Conservation (phyloP, 1,140 invertebrate species). For the Gryllus bimaculatus region DNA sequence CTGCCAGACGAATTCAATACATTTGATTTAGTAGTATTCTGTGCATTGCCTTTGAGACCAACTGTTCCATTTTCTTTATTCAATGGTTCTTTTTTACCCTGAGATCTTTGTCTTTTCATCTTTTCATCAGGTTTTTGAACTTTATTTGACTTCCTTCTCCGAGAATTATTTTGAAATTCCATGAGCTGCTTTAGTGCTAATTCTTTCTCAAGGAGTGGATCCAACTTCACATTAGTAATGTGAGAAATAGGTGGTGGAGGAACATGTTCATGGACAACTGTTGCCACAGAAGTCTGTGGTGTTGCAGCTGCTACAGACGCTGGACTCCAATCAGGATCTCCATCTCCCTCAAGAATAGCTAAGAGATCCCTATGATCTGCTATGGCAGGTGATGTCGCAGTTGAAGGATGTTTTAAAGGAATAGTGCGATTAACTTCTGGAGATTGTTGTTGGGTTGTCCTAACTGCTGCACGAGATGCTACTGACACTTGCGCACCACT, state of each 20-base stretch:
- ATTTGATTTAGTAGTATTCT: not conserved
- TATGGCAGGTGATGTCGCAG: constrained; percentile 18
- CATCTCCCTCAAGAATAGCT: constrained; percentile 40
- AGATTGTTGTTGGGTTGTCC: not conserved
- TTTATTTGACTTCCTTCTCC: constrained; percentile 12
- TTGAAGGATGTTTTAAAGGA: not conserved
- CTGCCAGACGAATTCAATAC: not conserved
- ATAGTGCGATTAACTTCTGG: constrained; percentile 9
- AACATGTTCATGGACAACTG: not conserved
- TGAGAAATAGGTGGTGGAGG: constrained; percentile 19
- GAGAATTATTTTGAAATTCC: constrained; percentile 31
- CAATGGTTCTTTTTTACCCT: constrained; percentile 10
- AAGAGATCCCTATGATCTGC: constrained; percentile 37
- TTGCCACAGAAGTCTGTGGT: not conserved
- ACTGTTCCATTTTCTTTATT: not conserved
- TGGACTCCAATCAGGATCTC: constrained; percentile 36
- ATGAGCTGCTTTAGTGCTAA: constrained; percentile 42
- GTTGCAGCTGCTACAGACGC: constrained; percentile 25
- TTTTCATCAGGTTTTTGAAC: constrained; percentile 10
- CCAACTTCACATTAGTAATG: constrained; percentile 28
- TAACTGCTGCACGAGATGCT: not conserved
- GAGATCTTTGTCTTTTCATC: constrained; percentile 2
- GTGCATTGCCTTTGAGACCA: not conserved
- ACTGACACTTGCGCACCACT: constrained; percentile 25
- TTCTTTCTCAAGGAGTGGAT: constrained; percentile 38